Conservation (phyloP, 2,888 invertebrate species). For the Monochamus alternatus region DNA sequence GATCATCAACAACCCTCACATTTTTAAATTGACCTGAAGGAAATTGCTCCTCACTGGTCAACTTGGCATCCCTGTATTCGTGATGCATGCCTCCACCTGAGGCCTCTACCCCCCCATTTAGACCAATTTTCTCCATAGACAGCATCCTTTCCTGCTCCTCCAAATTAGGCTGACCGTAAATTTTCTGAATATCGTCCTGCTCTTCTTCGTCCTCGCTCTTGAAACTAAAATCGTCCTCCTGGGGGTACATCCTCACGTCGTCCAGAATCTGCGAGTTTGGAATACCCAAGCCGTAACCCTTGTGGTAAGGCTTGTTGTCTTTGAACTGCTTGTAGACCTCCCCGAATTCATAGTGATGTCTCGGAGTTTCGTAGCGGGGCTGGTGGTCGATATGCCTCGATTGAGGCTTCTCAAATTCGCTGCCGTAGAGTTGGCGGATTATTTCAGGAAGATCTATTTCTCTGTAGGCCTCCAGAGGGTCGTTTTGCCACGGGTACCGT, state of each 20-base stretch:
- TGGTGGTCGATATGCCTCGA: slow-evolving; percentile 43
- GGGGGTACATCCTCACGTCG: slow-evolving; percentile 50
- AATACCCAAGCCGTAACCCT: slow-evolving; percentile 32
- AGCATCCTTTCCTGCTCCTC: slow-evolving; percentile 23
- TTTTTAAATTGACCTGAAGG: slow-evolving; percentile 48
- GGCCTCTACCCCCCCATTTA: slow-evolving; percentile 23
- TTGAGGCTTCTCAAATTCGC: slow-evolving; percentile 42
- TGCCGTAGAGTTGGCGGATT: slow-evolving; percentile 22
- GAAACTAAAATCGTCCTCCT: slow-evolving; percentile 61
- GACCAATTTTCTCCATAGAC: slow-evolving; percentile 22
- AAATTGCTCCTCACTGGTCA: slow-evolving; percentile 47
- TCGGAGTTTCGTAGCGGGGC: slow-evolving; percentile 28
- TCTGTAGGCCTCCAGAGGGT: slow-evolving; percentile 45
- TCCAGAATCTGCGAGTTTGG: slow-evolving; percentile 41
- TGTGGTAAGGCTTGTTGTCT: slow-evolving; percentile 7
- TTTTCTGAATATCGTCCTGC: slow-evolving; percentile 38
- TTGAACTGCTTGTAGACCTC: slow-evolving; percentile 38
- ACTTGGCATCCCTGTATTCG: slow-evolving; percentile 26
- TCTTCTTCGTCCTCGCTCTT: slow-evolving; percentile 52
- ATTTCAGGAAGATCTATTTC: slow-evolving; percentile 44
- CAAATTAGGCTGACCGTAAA: slow-evolving; percentile 30
- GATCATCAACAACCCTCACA: slow-evolving; percentile 60
- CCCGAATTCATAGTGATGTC: slow-evolving; percentile 38
- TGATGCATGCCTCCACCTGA: slow-evolving; percentile 13
- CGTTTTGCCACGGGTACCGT: slow-evolving; percentile 35